Base-by-base conservation (phyloP, 2,797 vertebrate species). In the Rhinatrema bivittatum region DNA sequence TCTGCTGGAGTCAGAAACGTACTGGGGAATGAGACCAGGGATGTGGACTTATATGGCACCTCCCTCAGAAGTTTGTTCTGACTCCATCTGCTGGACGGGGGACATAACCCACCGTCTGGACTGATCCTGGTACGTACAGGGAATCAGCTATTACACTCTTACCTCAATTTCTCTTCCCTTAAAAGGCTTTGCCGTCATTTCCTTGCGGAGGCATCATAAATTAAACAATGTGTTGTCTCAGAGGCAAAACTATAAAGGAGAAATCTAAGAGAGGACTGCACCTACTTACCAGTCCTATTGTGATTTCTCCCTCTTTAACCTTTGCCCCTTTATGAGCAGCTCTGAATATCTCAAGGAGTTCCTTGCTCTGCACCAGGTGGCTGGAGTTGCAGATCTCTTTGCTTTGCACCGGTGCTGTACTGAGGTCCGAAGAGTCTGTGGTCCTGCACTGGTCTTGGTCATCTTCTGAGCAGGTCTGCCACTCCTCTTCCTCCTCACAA, bases 201-300 rank as follows among this genome's bases (percentile, higher is more conserved):
- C n/a, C n/a, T 14, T 14, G 14, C n/a, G n/a, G n/a, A n/a, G n/a
- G 14, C 14, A 51, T 24, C 2, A 29, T 22, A 48, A 20, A 38
- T n/a, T 7, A 33, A 33, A 32, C n/a, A 10, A 33, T 15, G 4
- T 13, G 25, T 6, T 19, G 10, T 4, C n/a, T n/a, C n/a, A n/a
- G n/a, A n/a, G n/a, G n/a, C n/a, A n/a, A n/a, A n/a, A n/a, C n/a
- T n/a, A n/a, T n/a, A n/a, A n/a, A n/a, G n/a, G n/a, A n/a, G n/a
- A n/a, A n/a, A n/a, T n/a, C n/a, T n/a, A n/a, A n/a, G n/a, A n/a
- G n/a, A n/a, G n/a, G n/a, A n/a, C 3, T 16, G n/a, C 7, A 29
- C n/a, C n/a, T 11, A 25, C 89, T 67, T 61, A 92, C 91, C 91
- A 99, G 62, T 13, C 96, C 96, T 10, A 98, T 73, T 3, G 93